Evolutionary conservation across 2,888 invertebrate genomes (phyloP).

Genomic region (Caradrina clavipalpis): DNA sequence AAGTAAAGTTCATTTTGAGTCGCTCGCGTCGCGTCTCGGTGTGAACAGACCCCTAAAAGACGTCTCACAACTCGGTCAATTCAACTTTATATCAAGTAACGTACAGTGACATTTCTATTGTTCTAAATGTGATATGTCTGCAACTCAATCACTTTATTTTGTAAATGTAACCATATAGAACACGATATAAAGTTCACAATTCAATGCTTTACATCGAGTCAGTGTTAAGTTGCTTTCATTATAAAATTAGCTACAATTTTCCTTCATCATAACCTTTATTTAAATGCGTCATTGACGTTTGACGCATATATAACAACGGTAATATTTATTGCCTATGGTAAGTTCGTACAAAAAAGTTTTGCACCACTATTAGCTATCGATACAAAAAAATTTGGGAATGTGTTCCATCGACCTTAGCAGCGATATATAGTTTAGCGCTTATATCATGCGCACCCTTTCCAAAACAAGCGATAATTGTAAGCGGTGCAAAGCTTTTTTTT

Average conservation of each 20-base stretch:
- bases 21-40: too few species aligned
- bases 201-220: not conserved
- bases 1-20: too few species aligned
- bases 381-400: not conserved
- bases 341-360: conserved; percentile 25
- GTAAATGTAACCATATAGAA: too few species aligned
- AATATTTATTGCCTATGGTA: not conserved
- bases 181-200: too few species aligned
- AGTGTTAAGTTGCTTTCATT: not conserved
- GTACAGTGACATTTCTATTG: not conserved
- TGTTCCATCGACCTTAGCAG: not conserved
- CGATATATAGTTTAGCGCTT: not conserved
- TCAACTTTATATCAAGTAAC: not conserved
- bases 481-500: conserved; percentile 43
- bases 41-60: too few species aligned
- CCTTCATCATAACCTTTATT: not conserved
- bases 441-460: conserved; percentile 1
- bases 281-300: conserved; percentile 8
- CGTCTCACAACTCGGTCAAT: too few species aligned
- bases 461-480: conserved; percentile 32
- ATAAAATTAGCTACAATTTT: not conserved
- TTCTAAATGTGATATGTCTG: too few species aligned
- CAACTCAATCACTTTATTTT: too few species aligned
- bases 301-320: not conserved
- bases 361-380: not conserved